A percentile compares a stretch with the other conserved stretches of the same genome.
phyloP scores from a whole-genome alignment of 2,113 vertebrate species.

The Ellobius talpinus region DNA sequence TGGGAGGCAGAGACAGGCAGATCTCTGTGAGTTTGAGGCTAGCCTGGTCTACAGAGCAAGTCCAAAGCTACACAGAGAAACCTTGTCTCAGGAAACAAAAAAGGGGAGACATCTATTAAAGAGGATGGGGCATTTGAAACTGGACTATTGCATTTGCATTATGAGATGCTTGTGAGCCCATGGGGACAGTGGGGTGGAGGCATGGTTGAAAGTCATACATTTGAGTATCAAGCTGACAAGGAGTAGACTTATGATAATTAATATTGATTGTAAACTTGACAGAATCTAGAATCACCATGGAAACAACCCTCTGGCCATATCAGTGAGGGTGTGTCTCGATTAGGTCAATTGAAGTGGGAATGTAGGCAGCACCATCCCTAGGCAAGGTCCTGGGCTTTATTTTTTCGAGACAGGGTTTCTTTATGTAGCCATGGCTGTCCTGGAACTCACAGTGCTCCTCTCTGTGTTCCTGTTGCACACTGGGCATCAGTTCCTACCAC shows the following conservation, averaged over 20 bases:
- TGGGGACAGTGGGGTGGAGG: not conserved
- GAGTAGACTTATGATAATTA: not conserved
- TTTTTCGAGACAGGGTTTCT: not conserved
- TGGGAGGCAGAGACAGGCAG: too few species aligned
- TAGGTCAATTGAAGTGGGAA: not conserved
- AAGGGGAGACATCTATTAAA: not conserved
- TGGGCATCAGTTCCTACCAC: not conserved
- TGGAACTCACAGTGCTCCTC: not conserved
- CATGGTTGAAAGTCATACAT: not conserved
- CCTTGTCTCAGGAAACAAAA: too few species aligned
- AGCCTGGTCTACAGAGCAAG: too few species aligned
- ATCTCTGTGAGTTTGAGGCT: too few species aligned
- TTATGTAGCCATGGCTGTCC: not conserved
- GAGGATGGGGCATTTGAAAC: not conserved
- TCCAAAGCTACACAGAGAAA: too few species aligned
- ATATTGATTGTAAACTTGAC: not conserved
- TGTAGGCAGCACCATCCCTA: not conserved
- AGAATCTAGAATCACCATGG: not conserved
- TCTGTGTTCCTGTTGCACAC: not conserved
- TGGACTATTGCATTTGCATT: not conserved
- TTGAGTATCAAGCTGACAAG: not conserved
- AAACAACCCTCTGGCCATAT: not conserved
- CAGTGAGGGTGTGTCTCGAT: not conserved
- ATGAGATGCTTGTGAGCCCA: not conserved
- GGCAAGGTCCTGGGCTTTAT: not conserved